Evolutionary conservation across 2,797 vertebrate species (phyloP).

Genomic region (Neoniphon sammara): DNA sequence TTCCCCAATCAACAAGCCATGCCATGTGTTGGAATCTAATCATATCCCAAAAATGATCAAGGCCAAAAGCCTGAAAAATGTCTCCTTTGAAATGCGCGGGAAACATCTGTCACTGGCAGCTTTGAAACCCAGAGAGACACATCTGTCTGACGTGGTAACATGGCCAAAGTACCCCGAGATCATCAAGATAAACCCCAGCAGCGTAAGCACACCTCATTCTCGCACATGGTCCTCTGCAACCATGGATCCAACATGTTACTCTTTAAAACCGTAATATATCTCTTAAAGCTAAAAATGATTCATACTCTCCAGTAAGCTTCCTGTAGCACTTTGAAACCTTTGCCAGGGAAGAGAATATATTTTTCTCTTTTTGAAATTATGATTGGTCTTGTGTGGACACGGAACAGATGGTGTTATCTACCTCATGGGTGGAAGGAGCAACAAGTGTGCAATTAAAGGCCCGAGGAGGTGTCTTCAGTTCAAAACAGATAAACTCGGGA

Average conservation of each 20-base stretch:
- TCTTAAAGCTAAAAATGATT: neutral
- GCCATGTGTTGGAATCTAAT: constrained; percentile 74
- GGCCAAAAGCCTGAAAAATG: constrained; percentile 68
- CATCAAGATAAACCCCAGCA: constrained; percentile 18
- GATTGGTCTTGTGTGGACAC: constrained; percentile 66
- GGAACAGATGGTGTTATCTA: constrained; percentile 80
- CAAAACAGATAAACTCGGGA: constrained; percentile 28
- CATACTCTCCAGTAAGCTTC: constrained; percentile 45
- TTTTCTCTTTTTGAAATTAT: constrained; percentile 74
- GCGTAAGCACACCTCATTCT: neutral
- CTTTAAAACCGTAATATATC: constrained; percentile 16
- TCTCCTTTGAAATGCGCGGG: constrained; percentile 78
- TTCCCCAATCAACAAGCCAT: constrained; percentile 3
- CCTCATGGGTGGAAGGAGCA: constrained; percentile 62
- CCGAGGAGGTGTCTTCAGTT: constrained; percentile 62
- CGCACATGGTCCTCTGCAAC: neutral
- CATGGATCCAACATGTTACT: neutral
- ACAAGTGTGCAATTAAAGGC: constrained; percentile 81
- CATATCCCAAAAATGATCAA: constrained; percentile 77
- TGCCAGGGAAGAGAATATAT: constrained; percentile 69
- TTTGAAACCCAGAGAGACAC: constrained; percentile 66
- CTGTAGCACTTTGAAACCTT: constrained; percentile 65
- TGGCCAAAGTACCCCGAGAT: constrained; percentile 16
- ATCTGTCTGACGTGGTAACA: constrained; percentile 61
- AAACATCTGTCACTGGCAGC: constrained; percentile 79